Evolutionary conservation across 2,113 vertebrate species (phyloP), one percentile per base, ranked within the genome.

Genomic region (Microcebus lehilahytsara): DNA sequence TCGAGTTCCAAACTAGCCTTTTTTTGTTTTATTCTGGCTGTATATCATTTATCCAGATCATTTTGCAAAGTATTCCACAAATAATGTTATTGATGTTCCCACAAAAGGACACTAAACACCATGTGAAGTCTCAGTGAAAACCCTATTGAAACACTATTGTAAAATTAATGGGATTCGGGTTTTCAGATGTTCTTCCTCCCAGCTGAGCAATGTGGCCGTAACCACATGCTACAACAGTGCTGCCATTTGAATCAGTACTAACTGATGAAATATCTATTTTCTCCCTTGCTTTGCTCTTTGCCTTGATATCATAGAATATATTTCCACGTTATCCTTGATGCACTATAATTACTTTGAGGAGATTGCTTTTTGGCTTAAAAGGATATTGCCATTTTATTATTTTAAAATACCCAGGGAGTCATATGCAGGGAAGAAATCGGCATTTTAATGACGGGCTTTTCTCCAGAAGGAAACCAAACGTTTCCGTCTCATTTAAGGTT

Each of bases 341-440:
- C 2, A 2, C 51, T 77, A 23, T 86, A 93, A 93, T 90, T 80
- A 96, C 71, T 71, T 84, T 3, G 32, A 78, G 69, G 74, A 91
- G 51, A 94, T 12, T 91, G 67, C 64, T 94, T 89, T 94, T 67
- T 83, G 62, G 46, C 17, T 86, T 77, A 79, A 89, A 87, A 83
- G 84, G 74, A 91, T 77, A 80, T 75, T 96, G 74, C 69, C 14
- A 0, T 72, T 94, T 98, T 95, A 91, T 88, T 89, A 95, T 96
- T 86, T 97, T 37, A 74, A 84, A 92, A 89, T 32, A 53, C 79
- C 85, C 42, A 66, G 74, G 58, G 72, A 90, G 40, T 80, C 34
- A 9, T 60, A 86, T 64, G 51, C 51, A 49, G 85, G 60, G 3
- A 81, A 94, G 71, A 96, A 9, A 94, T 40, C 17, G 46, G 60